Conservation (phyloP, 2,113 vertebrate species). For the Montifringilla adamsi region DNA sequence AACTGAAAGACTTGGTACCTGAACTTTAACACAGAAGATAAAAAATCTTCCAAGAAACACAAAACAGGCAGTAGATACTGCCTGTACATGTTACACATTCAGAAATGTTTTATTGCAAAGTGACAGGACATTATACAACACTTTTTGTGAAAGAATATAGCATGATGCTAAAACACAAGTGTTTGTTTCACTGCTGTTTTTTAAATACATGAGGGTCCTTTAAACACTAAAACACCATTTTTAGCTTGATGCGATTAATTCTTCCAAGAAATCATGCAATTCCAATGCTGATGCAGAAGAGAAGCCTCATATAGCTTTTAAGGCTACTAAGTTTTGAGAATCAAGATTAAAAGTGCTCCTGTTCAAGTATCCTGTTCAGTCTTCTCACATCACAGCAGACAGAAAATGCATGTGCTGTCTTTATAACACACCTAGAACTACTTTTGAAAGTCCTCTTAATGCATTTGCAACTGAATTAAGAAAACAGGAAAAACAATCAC, state of each 20-base stretch:
- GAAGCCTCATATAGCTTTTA: not conserved
- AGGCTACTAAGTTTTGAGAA: not conserved
- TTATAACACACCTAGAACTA: not conserved
- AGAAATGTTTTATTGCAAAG: not conserved
- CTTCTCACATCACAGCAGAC: not conserved
- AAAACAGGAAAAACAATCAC: not conserved
- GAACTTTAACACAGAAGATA: not conserved
- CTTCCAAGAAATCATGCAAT: not conserved
- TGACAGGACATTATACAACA: not conserved
- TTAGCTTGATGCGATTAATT: not conserved
- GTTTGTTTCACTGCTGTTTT: not conserved
- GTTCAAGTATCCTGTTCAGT: not conserved
- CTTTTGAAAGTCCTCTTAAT: not conserved
- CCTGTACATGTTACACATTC: not conserved
- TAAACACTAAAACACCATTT: not conserved
- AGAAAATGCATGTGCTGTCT: not conserved
- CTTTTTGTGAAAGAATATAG: not conserved
- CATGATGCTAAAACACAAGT: not conserved
- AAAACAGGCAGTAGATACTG: not conserved
- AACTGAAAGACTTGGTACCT: not conserved
- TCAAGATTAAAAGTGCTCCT: not conserved
- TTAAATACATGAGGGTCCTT: not conserved
- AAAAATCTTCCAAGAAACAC: not conserved
- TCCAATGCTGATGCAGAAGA: not conserved
- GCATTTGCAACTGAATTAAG: not conserved